These are phyloP conservation scores for Chaenogobius annularis DNA, from an alignment of 2,113 vertebrate species.

Conservation along the genomic window DNA sequence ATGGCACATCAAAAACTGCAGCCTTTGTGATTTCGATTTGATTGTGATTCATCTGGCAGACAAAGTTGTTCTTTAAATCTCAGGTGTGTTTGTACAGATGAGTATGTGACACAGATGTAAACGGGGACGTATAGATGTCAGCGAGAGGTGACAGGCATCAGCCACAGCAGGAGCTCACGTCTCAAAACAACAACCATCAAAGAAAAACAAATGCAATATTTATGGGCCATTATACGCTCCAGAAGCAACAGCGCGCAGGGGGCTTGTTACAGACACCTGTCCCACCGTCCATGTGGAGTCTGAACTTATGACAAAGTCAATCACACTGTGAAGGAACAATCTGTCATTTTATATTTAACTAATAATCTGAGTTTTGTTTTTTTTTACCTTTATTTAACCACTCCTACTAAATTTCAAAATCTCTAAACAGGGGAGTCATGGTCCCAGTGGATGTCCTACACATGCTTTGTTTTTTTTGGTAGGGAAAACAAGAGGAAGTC, in stretches of 20 bases:
- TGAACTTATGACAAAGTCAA: not conserved
- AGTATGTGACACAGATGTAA: conserved; percentile 12
- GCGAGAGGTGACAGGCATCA: conserved; percentile 60
- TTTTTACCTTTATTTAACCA: not conserved
- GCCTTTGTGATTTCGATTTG: too few species aligned
- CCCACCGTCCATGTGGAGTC: not conserved
- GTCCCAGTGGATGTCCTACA: too few species aligned
- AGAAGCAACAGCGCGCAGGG: not conserved
- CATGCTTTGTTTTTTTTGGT: too few species aligned
- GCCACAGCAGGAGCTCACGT: conserved; percentile 28
- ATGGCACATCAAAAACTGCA: too few species aligned
- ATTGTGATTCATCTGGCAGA: too few species aligned
- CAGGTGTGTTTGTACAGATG: not conserved
- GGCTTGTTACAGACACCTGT: conserved; percentile 4
- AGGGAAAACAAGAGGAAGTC: too few species aligned
- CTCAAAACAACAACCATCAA: conserved; percentile 53
- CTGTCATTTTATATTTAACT: too few species aligned
- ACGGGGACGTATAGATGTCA: conserved; percentile 28
- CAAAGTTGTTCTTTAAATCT: not conserved
- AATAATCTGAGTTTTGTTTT: too few species aligned
- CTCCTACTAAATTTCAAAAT: too few species aligned
- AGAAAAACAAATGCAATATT: conserved; percentile 63
- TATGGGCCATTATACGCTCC: conserved; percentile 56
- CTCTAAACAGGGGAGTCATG: too few species aligned
- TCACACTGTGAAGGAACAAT: not conserved